Percentiles rank a stretch among this genome's conserved stretches.
Evolutionary conservation across 2,113 vertebrate genomes (phyloP).

Genomic region (Rhinogobius similis): DNA sequence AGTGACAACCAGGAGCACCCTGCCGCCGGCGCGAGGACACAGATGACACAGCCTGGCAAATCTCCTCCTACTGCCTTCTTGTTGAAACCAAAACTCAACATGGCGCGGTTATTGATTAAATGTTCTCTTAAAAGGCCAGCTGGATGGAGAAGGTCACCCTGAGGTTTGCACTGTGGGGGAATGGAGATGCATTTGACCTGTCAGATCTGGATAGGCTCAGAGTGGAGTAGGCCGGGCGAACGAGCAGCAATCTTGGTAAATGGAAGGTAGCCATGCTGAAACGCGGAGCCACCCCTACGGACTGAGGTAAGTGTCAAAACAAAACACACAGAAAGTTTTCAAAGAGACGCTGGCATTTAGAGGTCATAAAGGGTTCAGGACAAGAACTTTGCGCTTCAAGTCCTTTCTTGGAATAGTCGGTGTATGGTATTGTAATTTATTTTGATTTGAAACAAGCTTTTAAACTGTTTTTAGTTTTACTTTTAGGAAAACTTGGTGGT

Average conservation of each 20-base stretch:
- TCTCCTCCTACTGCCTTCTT: constrained; percentile 10
- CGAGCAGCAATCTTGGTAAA: constrained; percentile 35
- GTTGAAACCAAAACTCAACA: constrained; percentile 51
- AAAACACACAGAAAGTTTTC: constrained; percentile 36
- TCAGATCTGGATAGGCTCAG: constrained; percentile 40
- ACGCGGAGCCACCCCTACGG: constrained; percentile 25
- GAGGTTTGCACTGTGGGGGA: constrained; percentile 50
- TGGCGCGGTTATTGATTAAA: constrained; percentile 62
- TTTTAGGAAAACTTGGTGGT: too few relatives aligned
- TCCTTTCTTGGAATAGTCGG: background rate
- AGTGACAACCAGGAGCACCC: constrained; percentile 2
- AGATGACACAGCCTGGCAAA: constrained; percentile 5
- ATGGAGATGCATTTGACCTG: constrained; percentile 59
- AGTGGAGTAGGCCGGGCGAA: constrained; percentile 25
- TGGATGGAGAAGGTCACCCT: constrained; percentile 56
- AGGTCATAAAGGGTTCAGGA: background rate
- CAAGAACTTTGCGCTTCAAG: background rate
- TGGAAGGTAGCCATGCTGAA: constrained; percentile 52
- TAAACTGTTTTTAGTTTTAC: too few relatives aligned
- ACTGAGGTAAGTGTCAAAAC: constrained; percentile 25
- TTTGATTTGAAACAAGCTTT: too few relatives aligned
- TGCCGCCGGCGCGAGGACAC: constrained; percentile 2
- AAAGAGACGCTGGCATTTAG: constrained; percentile 15
- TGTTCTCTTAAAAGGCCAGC: constrained; percentile 57
- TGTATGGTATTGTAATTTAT: too few relatives aligned